These are phyloP conservation scores for Brenthis hecate DNA, from an alignment of 2,888 invertebrate genomes.

Conservation along the genomic window DNA sequence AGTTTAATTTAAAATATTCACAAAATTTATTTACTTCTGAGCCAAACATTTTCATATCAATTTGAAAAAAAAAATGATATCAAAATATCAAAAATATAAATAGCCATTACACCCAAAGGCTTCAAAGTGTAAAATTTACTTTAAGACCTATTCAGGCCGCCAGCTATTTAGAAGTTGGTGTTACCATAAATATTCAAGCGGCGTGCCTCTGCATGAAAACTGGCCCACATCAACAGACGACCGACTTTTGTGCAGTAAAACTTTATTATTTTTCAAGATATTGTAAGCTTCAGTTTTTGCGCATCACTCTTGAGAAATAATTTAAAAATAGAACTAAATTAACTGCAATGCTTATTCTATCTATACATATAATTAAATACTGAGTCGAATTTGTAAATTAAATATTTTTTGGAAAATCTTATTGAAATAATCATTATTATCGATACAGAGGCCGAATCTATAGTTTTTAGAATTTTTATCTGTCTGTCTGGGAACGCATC, in stretches of 20 bases:
- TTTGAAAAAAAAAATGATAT: neutral
- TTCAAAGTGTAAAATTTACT: slow-evolving; percentile 24
- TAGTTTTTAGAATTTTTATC: too few relatives aligned
- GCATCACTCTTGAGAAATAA: neutral
- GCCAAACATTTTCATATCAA: neutral
- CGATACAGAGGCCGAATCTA: too few relatives aligned
- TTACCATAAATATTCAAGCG: slow-evolving; percentile 35
- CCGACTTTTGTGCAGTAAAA: slow-evolving; percentile 26
- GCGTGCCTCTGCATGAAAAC: slow-evolving; percentile 30
- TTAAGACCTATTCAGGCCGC: slow-evolving; percentile 25
- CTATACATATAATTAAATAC: too few relatives aligned
- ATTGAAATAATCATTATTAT: too few relatives aligned
- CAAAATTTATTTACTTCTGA: too few relatives aligned
- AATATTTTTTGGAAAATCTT: too few relatives aligned
- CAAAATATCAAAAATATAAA: neutral
- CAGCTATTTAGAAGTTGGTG: slow-evolving; percentile 24
- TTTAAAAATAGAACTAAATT: neutral
- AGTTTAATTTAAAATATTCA: too few relatives aligned
- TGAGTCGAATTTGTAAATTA: too few relatives aligned
- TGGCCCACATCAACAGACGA: slow-evolving; percentile 17
- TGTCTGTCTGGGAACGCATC: too few relatives aligned
- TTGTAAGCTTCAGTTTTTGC: neutral
- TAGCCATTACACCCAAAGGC: neutral
- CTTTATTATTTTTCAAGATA: slow-evolving; percentile 24
- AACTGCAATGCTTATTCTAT: neutral